These are phyloP conservation scores for Thymelicus lineola DNA, from an alignment of 2,888 invertebrate genomes.

Conservation along the genomic window DNA sequence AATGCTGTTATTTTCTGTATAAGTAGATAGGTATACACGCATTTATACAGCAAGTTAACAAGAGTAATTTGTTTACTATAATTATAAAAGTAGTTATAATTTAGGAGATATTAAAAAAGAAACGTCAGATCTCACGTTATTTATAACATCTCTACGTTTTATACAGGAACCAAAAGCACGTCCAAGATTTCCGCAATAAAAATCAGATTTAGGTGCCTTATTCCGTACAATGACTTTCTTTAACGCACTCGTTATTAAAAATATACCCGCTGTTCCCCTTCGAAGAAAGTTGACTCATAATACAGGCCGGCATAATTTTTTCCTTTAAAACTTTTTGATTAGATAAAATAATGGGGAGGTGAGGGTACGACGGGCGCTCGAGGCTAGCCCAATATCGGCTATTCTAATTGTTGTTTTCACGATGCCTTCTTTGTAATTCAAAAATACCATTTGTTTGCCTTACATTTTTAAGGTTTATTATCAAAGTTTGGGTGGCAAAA, in stretches of 20 bases:
- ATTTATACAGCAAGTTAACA: too few relatives aligned
- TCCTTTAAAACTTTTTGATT: constrained; percentile 86
- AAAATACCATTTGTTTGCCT: constrained; percentile 46
- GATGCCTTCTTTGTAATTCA: constrained; percentile 74
- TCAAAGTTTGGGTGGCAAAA: constrained; percentile 6
- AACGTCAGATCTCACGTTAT: too few relatives aligned
- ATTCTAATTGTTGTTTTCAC: constrained; percentile 83
- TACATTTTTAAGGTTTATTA: constrained; percentile 16
- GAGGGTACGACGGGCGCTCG: constrained; percentile 63
- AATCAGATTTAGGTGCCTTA: constrained; percentile 54
- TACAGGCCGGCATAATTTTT: constrained; percentile 85
- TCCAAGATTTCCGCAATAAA: constrained; percentile 41
- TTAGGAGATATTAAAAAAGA: too few relatives aligned
- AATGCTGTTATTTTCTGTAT: too few relatives aligned
- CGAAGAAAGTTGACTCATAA: constrained; percentile 84
- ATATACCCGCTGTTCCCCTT: constrained; percentile 80
- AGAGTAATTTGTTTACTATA: too few relatives aligned
- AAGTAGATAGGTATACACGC: too few relatives aligned
- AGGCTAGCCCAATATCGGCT: constrained; percentile 79
- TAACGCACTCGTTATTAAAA: constrained; percentile 81
- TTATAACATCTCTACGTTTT: constrained; percentile 32
- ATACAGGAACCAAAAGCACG: constrained; percentile 26
- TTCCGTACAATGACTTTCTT: constrained; percentile 66
- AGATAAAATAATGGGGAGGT: constrained; percentile 85
- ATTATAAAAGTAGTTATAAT: too few relatives aligned